These are phyloP conservation scores for Pachypsylla venusta DNA, from an alignment of 1,140 invertebrate species.

Conservation along the genomic window DNA sequence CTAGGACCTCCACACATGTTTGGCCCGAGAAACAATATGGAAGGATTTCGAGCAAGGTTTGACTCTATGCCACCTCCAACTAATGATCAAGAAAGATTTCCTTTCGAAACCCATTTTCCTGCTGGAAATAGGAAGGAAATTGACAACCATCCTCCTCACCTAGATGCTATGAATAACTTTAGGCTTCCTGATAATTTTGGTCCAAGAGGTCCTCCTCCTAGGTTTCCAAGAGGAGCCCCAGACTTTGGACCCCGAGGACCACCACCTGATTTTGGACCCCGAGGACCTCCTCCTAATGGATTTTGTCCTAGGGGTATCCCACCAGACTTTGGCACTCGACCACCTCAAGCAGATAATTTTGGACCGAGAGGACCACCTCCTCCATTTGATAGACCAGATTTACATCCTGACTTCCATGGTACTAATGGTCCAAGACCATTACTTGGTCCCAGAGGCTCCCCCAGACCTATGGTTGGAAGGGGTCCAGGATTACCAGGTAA, in stretches of 20 bases:
- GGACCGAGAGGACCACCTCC: neutral
- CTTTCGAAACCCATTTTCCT: neutral
- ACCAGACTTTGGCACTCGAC: too few species aligned
- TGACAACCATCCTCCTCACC: neutral
- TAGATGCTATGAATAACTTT: neutral
- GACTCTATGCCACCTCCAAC: neutral
- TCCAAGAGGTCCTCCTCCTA: neutral
- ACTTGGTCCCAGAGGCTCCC: neutral
- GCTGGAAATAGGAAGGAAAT: neutral
- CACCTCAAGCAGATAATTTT: neutral
- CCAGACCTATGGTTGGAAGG: neutral
- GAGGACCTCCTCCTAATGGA: too few species aligned
- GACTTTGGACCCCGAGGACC: neutral
- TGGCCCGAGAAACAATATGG: neutral
- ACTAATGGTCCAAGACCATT: neutral
- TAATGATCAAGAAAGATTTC: neutral
- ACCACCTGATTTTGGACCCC: neutral
- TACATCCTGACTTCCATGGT: neutral
- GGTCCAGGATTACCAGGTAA: neutral
- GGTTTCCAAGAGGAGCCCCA: neutral
- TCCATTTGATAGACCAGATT: neutral
- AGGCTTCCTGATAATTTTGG: neutral
- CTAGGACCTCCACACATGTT: slow-evolving; percentile 3
- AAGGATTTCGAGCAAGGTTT: neutral
- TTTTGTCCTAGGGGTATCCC: too few species aligned